These are phyloP conservation scores for Arrhopalites spinosus DNA, from an alignment of 2,888 invertebrate species.

Conservation along the genomic window DNA sequence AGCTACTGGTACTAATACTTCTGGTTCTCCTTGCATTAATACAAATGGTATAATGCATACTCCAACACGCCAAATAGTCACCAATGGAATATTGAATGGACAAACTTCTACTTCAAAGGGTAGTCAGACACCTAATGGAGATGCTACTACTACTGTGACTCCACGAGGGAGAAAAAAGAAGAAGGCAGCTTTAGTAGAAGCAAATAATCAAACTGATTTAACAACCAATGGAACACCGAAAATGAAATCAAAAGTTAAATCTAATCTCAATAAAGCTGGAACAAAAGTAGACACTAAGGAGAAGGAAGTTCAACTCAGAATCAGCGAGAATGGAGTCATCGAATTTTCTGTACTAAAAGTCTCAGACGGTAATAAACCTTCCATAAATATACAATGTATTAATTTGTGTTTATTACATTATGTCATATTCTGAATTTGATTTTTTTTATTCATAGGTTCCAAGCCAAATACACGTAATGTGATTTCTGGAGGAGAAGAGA, in stretches of 20 bases:
- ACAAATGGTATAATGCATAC: neutral
- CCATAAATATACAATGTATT: no score
- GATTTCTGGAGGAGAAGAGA: slow-evolving; percentile 44
- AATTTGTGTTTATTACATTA: no score
- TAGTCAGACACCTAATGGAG: neutral
- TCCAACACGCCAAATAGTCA: neutral
- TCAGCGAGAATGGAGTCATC: slow-evolving; percentile 70
- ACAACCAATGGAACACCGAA: neutral
- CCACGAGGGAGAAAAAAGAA: neutral
- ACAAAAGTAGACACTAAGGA: slow-evolving; percentile 60
- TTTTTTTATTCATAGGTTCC: no score
- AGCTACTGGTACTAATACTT: neutral
- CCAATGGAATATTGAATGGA: neutral
- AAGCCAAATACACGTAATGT: slow-evolving; percentile 56
- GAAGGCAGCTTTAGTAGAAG: neutral
- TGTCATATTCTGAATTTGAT: no score
- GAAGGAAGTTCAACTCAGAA: slow-evolving; percentile 70
- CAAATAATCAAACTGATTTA: slow-evolving; percentile 2
- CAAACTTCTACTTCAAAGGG: neutral
- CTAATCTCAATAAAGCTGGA: neutral
- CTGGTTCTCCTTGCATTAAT: neutral
- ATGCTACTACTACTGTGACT: neutral
- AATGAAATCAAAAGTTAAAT: neutral
- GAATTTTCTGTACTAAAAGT: no score
- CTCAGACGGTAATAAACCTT: no score